These are phyloP conservation scores for Ascidia mentula DNA, from an alignment of 23 tunicate species.

Conservation along the genomic window DNA sequence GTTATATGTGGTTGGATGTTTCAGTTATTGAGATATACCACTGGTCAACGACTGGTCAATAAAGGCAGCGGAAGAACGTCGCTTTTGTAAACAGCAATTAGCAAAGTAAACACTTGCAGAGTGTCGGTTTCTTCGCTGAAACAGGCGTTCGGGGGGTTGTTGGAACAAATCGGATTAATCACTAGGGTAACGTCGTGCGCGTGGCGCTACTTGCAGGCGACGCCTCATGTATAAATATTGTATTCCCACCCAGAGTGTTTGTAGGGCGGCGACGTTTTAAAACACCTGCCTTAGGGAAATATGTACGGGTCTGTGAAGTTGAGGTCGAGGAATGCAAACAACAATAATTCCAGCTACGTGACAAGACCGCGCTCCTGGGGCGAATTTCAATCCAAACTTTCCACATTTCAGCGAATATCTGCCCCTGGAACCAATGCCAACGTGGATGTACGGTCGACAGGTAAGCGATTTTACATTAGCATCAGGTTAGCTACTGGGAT, in stretches of 20 bases:
- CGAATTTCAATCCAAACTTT: conserved; percentile 38
- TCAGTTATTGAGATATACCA: too few relatives aligned
- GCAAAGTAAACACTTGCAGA: too few relatives aligned
- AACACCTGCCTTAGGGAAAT: too few relatives aligned
- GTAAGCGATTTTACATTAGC: too few relatives aligned
- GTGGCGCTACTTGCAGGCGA: too few relatives aligned
- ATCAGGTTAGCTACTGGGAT: too few relatives aligned
- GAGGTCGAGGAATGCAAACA: not conserved
- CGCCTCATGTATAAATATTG: too few relatives aligned
- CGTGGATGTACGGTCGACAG: not conserved
- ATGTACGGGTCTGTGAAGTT: not conserved
- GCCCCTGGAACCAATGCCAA: conserved; percentile 12
- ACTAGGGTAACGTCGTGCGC: not conserved
- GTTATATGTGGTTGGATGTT: too few relatives aligned
- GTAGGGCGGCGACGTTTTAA: too few relatives aligned
- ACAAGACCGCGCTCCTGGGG: conserved; percentile 42
- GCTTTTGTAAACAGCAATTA: not conserved
- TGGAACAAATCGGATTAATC: not conserved
- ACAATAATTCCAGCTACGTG: not conserved
- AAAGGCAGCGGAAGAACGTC: too few relatives aligned
- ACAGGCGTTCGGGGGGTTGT: not conserved
- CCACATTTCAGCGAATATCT: not conserved
- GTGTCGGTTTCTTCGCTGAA: not conserved
- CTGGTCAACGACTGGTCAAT: too few relatives aligned
- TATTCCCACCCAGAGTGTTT: too few relatives aligned